These are phyloP conservation scores for Amblyopsis rosae DNA, from an alignment of 2,113 vertebrate genomes.

Conservation along the genomic window DNA sequence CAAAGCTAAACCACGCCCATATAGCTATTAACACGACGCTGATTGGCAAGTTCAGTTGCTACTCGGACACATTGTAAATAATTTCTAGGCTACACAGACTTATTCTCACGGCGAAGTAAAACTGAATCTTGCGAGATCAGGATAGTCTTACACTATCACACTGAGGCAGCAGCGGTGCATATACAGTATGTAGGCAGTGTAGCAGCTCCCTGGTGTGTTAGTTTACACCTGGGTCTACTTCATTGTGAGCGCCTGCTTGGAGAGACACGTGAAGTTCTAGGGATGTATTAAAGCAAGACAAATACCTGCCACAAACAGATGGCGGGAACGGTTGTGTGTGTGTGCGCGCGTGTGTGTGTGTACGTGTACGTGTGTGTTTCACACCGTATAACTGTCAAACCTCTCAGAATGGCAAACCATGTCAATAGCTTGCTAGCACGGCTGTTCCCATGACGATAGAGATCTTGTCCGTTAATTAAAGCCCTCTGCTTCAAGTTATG, in stretches of 20 bases:
- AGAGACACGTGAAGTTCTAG: conserved; percentile 33
- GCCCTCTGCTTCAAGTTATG: conserved; percentile 18
- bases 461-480: conserved; percentile 52
- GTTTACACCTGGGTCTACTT: conserved; percentile 56
- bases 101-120: no score
- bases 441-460: conserved; percentile 57
- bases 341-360: conserved; percentile 2
- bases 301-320: conserved; percentile 27
- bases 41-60: no score
- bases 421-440: conserved; percentile 40
- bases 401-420: conserved; percentile 47
- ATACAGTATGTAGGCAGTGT: no score
- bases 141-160: no score
- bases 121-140: no score
- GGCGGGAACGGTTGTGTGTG: not conserved
- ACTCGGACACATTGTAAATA: no score
- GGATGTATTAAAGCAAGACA: conserved; percentile 39
- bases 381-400: conserved; percentile 30
- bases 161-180: no score
- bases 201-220: conserved; percentile 45
- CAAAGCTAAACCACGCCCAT: no score
- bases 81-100: no score
- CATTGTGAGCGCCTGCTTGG: conserved; percentile 37
- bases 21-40: no score
- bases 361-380: conserved; percentile 21